Conservation (phyloP, 2,888 invertebrate species). For the Lasius fuliginosus region DNA sequence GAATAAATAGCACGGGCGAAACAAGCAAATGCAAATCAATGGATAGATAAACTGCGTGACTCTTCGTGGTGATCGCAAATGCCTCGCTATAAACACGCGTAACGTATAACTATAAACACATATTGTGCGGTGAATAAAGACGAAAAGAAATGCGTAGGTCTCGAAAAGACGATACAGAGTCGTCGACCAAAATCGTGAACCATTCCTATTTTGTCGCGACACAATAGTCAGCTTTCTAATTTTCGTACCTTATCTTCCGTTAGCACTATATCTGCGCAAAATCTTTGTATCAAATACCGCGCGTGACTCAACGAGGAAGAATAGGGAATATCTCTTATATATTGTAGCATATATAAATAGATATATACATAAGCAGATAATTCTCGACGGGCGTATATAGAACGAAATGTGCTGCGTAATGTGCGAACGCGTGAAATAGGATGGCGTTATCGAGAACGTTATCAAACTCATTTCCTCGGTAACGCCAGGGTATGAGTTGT, state of each 20-base stretch:
- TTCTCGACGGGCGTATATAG: background rate
- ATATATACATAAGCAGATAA: constrained; percentile 13
- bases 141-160: background rate
- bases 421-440: constrained; percentile 54
- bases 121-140: background rate
- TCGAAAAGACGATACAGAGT: background rate
- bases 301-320: background rate
- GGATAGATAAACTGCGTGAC: constrained; percentile 39
- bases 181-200: no score
- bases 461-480: constrained; percentile 68
- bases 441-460: constrained; percentile 65
- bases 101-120: background rate
- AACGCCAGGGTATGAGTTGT: constrained; percentile 26
- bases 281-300: background rate
- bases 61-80: constrained; percentile 29
- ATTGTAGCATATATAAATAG: background rate
- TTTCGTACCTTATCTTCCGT: background rate
- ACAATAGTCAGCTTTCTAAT: background rate
- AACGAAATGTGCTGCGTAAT: constrained; percentile 38
- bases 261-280: background rate
- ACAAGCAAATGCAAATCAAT: constrained; percentile 46
- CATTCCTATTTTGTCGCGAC: background rate
- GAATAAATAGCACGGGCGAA: constrained; percentile 40
- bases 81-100: background rate
- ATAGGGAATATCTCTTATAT: background rate